Conservation (phyloP, 2,113 vertebrate genomes). For the Zootoca vivipara region DNA sequence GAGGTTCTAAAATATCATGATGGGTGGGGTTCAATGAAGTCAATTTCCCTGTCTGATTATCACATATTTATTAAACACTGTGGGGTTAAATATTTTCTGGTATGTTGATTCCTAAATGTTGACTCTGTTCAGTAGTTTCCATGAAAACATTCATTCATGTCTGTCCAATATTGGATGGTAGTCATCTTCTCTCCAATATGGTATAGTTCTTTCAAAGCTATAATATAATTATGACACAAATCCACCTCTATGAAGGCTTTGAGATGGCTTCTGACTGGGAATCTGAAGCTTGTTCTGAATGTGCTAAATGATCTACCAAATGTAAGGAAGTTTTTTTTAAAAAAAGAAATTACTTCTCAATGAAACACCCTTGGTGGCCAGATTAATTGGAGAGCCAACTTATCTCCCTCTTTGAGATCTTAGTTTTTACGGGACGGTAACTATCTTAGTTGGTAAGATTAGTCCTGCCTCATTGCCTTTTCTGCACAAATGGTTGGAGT, state of each 20-base stretch:
- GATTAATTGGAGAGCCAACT: slow-evolving; percentile 7
- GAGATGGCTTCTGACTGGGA: neutral
- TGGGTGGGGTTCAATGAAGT: neutral
- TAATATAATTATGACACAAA: neutral
- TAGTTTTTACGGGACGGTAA: neutral
- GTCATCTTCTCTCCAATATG: neutral
- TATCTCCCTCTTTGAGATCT: neutral
- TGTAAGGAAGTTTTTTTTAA: neutral
- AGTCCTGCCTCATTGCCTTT: slow-evolving; percentile 14
- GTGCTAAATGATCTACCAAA: neutral
- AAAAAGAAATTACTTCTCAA: neutral
- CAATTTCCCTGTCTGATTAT: too few relatives aligned
- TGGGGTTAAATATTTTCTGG: neutral
- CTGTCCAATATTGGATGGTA: neutral
- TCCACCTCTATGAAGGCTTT: neutral
- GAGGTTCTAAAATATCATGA: neutral
- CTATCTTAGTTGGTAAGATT: slow-evolving; percentile 2
- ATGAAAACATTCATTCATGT: neutral
- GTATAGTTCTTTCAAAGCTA: too few relatives aligned
- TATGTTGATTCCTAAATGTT: neutral
- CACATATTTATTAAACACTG: too few relatives aligned
- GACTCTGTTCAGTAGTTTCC: too few relatives aligned
- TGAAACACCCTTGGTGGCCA: neutral
- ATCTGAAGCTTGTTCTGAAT: too few relatives aligned
- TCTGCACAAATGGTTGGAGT: slow-evolving; percentile 1